Evolutionary conservation across 2,888 invertebrate genomes (phyloP).

Genomic region (Zhuqinia jingwanae): DNA sequence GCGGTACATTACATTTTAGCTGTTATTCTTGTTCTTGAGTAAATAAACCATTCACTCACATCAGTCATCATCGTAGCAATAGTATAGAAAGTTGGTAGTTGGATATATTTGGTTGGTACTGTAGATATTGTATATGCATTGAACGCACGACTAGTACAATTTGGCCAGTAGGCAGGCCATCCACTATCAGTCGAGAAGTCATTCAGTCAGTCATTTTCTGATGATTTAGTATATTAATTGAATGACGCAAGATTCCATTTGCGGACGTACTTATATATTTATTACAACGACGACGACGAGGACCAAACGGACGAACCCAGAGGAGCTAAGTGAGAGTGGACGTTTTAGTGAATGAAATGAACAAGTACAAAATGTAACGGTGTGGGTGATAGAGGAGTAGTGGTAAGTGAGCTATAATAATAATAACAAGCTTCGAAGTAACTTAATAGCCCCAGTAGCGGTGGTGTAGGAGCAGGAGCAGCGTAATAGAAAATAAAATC

Average conservation of each 20-base stretch:
- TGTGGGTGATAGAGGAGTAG: too few relatives aligned
- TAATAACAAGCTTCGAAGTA: neutral
- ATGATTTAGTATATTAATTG: conserved; percentile 66
- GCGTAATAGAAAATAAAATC: conserved; percentile 41
- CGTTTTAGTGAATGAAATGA: conserved; percentile 36
- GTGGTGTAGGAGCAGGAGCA: neutral
- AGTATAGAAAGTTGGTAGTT: neutral
- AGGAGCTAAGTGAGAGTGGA: neutral
- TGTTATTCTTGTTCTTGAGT: conserved; percentile 13
- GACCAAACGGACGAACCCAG: neutral
- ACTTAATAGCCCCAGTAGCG: neutral
- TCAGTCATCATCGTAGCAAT: neutral
- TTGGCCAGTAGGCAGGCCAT: too few relatives aligned
- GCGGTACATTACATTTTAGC: neutral
- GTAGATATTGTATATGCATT: too few relatives aligned
- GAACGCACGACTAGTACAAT: too few relatives aligned
- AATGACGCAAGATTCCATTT: conserved; percentile 57
- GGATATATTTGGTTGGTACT: neutral
- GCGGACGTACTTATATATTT: conserved; percentile 11
- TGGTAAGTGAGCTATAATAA: neutral
- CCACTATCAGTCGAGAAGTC: conserved; percentile 37
- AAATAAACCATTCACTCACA: conserved; percentile 24
- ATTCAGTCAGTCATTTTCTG: conserved; percentile 51
- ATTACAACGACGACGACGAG: too few relatives aligned
- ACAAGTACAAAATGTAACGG: neutral